Evolutionary conservation across 2,888 invertebrate genomes (phyloP).

Genomic region (Xestoiulus laeticollis): DNA sequence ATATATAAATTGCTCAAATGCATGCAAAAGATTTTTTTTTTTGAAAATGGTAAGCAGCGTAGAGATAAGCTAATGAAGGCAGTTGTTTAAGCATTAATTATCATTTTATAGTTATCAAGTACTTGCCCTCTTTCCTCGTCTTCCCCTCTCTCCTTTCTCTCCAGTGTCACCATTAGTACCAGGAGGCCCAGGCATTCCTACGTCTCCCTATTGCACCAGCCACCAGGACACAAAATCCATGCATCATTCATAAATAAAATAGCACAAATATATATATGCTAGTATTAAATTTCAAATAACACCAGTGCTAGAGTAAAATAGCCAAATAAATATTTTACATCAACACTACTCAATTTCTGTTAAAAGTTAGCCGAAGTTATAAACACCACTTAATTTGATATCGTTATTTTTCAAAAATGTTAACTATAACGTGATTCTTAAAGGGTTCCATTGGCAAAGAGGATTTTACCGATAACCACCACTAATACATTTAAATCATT

Average conservation of each 20-base stretch:
- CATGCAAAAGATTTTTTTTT: slow-evolving; percentile 6
- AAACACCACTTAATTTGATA: no score
- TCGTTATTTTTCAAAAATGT: no score
- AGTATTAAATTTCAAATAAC: not conserved
- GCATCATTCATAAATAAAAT: slow-evolving; percentile 3
- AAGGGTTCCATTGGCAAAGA: no score
- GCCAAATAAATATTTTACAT: no score
- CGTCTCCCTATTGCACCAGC: slow-evolving; percentile 61
- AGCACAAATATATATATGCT: no score
- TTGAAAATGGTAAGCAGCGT: not conserved
- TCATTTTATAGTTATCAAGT: not conserved
- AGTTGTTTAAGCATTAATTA: not conserved
- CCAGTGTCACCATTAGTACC: slow-evolving; percentile 74
- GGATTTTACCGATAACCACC: no score
- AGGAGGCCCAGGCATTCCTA: slow-evolving; percentile 67
- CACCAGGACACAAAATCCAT: slow-evolving; percentile 49
- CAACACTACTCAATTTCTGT: no score
- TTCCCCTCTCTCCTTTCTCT: slow-evolving; percentile 89
- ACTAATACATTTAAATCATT: no score
- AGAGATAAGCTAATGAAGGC: not conserved
- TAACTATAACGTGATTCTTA: no score
- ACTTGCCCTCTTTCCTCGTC: slow-evolving; percentile 92
- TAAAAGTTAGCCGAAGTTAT: no score
- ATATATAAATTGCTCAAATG: not conserved
- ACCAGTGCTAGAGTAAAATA: no score